Evolutionary conservation across 2,797 vertebrate genomes (phyloP), one percentile per base, ranked within the genome.

Genomic region (Peromyscus melanophrys): DNA sequence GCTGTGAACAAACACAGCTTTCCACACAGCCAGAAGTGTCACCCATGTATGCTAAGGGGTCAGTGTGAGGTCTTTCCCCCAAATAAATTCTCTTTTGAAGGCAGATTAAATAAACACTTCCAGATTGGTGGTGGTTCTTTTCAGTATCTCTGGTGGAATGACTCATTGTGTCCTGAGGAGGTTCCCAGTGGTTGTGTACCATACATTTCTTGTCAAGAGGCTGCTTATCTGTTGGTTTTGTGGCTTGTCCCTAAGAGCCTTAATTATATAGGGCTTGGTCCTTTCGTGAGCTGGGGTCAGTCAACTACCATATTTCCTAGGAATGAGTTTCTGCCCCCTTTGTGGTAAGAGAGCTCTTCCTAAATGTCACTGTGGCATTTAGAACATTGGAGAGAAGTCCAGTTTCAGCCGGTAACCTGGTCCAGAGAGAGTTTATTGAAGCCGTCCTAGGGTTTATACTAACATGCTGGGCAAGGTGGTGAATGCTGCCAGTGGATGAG

Each of bases 171-270:
- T 92, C 96, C 94, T 80, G 80, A 80, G 97, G 94, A 90, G 91
- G 89, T 55, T 97, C 96, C 94, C 82, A 97, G 95, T 88, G 96
- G 96, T 92, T 96, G 94, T 96, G 80, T 88, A 76, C 96, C 52
- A 12, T 80, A 83, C 92, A 71, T 84, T 97, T 94, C 90, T 96
- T 57, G 90, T 96, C 86, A 46, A 80, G 92, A 92, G 76, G 61
- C 90, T 95, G 96, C 97, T 97, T 96, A 96, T 97, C 97, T 97
- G 81, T 71, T 97, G 97, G 97, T 98, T 97, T 97, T 98, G 98
- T 94, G 97, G 98, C 96, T 97, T 97, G 97, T 97, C 96, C 61
- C 6, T 83, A 92, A 98, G 83, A 96, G 84, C 78, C 86, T 81
- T 98, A 95, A 98, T 98, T 97, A 84, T 71, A 97, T 78, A 55